Evolutionary conservation across 2,888 invertebrate species (phyloP).

Genomic region (Thera obeliscata): DNA sequence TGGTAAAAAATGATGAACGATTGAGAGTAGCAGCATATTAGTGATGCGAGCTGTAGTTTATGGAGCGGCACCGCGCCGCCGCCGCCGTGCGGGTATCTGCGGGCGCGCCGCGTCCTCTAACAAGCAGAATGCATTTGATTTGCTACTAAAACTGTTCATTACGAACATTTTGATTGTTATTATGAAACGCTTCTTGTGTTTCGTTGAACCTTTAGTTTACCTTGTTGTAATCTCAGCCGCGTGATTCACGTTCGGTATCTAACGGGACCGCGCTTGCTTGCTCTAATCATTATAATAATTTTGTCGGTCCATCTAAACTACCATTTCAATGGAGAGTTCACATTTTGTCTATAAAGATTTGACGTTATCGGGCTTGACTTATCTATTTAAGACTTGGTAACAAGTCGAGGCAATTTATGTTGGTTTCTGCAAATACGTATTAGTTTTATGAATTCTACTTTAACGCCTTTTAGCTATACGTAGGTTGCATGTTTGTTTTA

Average conservation of each 20-base stretch:
- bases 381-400: too few relatives aligned
- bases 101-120: constrained; percentile 23
- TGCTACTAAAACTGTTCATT: constrained; percentile 34
- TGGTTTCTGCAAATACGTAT: too few relatives aligned
- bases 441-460: too few relatives aligned
- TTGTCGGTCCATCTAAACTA: not conserved
- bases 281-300: not conserved
- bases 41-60: constrained; percentile 26
- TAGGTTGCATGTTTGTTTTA: too few relatives aligned
- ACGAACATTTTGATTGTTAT: constrained; percentile 26
- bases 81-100: constrained; percentile 8
- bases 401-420: too few relatives aligned
- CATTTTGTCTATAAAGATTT: too few relatives aligned
- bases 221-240: constrained; percentile 21
- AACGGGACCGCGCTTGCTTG: constrained; percentile 18
- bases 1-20: not conserved
- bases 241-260: constrained; percentile 12
- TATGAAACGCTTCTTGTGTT: constrained; percentile 28
- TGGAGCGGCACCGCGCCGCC: constrained; percentile 28
- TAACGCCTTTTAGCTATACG: too few relatives aligned
- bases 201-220: constrained; percentile 23
- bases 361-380: too few relatives aligned
- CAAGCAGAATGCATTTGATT: constrained; percentile 32
- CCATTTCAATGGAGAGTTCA: too few relatives aligned
- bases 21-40: not conserved